Conservation (phyloP, 92 coral and sea anemone genomes). For the Siderastrea siderea region DNA sequence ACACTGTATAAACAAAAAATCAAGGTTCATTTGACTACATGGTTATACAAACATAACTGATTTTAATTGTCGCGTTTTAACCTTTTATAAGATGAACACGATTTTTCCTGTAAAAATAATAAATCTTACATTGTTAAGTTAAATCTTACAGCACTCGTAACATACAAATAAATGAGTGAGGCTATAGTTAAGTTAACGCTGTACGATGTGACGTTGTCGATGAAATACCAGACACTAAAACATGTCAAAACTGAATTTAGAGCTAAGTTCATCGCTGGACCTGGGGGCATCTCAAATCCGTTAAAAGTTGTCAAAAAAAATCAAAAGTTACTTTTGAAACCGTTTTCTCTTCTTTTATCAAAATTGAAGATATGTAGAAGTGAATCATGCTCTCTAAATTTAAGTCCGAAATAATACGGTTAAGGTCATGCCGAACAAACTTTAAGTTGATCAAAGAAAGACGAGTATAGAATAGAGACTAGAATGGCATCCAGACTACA, state of each 20-base stretch:
- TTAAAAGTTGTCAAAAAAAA: not conserved
- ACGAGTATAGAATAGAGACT: not conserved
- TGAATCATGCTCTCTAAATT: too few relatives aligned
- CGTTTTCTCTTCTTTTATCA: too few relatives aligned
- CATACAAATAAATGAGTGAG: not conserved
- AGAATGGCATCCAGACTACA: not conserved
- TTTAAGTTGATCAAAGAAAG: not conserved
- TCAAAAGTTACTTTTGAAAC: too few relatives aligned
- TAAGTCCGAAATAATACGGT: not conserved
- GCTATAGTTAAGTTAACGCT: not conserved
- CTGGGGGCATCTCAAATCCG: not conserved
- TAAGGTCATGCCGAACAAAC: not conserved
- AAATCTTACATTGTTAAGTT: constrained; percentile 3
- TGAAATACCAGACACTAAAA: not conserved
- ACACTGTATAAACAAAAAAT: too few relatives aligned
- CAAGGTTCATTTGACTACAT: too few relatives aligned
- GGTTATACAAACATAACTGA: too few relatives aligned
- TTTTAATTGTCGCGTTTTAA: not conserved
- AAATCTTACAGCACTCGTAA: constrained; percentile 3
- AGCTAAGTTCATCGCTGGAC: not conserved
- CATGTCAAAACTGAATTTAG: not conserved
- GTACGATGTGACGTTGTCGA: constrained; percentile 2
- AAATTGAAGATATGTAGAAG: too few relatives aligned
- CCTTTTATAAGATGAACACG: not conserved
- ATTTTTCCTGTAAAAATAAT: not conserved